Evolutionary conservation across 2,888 invertebrate species (phyloP).

Genomic region (Schizaphis graminum): DNA sequence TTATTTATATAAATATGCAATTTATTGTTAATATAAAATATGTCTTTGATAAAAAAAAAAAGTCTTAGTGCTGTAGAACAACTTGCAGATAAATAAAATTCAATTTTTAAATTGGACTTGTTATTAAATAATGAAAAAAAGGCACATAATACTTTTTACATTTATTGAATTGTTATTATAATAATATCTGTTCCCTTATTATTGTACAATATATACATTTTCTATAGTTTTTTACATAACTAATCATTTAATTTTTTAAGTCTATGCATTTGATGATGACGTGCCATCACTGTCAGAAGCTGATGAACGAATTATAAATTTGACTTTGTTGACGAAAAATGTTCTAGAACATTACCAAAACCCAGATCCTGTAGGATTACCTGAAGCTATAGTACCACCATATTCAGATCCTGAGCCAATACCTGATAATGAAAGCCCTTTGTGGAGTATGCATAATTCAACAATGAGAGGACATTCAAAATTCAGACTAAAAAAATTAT

Average conservation of each 20-base stretch:
- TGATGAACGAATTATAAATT: constrained; percentile 58
- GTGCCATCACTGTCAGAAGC: constrained; percentile 40
- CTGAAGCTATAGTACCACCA: constrained; percentile 76
- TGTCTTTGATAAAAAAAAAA: neutral
- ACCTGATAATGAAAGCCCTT: constrained; percentile 74
- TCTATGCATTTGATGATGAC: constrained; percentile 58
- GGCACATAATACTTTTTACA: neutral
- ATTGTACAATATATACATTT: neutral
- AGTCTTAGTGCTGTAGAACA: neutral
- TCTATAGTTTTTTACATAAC: neutral
- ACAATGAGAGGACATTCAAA: constrained; percentile 83
- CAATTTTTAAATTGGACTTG: neutral
- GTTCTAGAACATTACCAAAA: constrained; percentile 86
- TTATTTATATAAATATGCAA: neutral
- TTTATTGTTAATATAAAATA: neutral
- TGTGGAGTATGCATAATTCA: constrained; percentile 69
- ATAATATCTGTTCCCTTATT: neutral
- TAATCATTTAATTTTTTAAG: neutral
- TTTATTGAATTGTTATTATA: neutral
- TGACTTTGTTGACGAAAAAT: constrained; percentile 62
- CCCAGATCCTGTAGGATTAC: constrained; percentile 84
- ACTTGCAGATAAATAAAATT: neutral
- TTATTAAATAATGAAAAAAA: neutral
- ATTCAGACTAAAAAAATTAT: constrained; percentile 81
- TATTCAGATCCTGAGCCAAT: constrained; percentile 86